phyloP scores from a whole-genome alignment of 2,888 invertebrate genomes.

The Spialia ferax region DNA sequence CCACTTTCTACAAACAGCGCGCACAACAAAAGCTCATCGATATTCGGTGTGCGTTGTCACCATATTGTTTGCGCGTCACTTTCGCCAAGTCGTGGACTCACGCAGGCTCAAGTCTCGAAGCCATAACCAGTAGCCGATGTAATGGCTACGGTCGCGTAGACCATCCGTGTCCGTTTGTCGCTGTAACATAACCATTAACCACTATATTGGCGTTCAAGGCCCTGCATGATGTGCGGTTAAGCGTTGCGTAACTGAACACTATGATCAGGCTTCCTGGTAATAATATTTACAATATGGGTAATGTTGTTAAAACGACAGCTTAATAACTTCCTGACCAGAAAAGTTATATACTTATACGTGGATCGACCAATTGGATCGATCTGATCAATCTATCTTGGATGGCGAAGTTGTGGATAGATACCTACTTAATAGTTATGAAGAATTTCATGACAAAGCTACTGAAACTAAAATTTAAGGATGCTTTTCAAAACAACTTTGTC shows the following conservation, averaged over 20 bases:
- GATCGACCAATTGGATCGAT: too few species aligned
- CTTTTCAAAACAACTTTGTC: too few species aligned
- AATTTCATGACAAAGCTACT: too few species aligned
- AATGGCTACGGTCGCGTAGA: slow-evolving; percentile 61
- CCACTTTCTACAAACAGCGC: slow-evolving; percentile 80
- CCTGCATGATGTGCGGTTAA: slow-evolving; percentile 44
- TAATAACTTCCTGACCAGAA: too few species aligned
- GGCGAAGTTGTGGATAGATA: too few species aligned
- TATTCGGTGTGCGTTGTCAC: slow-evolving; percentile 72
- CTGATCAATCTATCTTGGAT: too few species aligned
- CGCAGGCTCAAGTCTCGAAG: slow-evolving; percentile 33
- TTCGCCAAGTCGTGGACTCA: slow-evolving; percentile 63
- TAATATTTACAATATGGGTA: slow-evolving; percentile 24
- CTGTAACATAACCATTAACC: slow-evolving; percentile 14
- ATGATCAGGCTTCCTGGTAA: background rate
- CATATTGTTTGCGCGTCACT: slow-evolving; percentile 69
- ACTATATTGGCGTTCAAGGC: slow-evolving; percentile 59
- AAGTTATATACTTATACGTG: too few species aligned
- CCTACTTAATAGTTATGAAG: too few species aligned
- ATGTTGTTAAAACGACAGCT: too few species aligned
- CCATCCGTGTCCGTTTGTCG: slow-evolving; percentile 67
- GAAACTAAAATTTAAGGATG: too few species aligned
- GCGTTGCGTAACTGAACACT: slow-evolving; percentile 11
- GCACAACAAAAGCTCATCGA: slow-evolving; percentile 80
- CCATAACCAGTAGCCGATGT: slow-evolving; percentile 62